Base-by-base conservation (phyloP, 2,113 vertebrate genomes). In the Notothenia coriiceps region DNA sequence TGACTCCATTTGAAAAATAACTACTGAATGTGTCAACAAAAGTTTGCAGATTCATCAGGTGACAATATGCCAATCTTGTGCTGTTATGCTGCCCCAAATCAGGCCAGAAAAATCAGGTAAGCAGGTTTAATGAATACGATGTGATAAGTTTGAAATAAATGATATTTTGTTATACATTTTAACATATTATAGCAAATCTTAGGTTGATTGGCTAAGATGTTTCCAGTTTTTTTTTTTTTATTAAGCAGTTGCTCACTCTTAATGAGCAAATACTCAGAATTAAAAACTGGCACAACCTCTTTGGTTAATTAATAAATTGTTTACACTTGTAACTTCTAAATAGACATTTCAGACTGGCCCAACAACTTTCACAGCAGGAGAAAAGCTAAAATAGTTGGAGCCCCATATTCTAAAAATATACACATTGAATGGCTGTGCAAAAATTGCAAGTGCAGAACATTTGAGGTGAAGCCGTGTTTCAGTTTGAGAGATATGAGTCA, bases 401-500 rank as follows among this genome's bases (percentile, higher is more conserved):
- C 55, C 50, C 17, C 9, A 10, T 33, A 46, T 71, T 71, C 17
- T 44, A 56, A 63, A 44, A 50, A 52, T 25, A 47, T 5, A 59
- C 22, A 25, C 43, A 61, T 2, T 60, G n/a, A 67, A 66, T 14
- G 52, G 46, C 11, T 35, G 50, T 70, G 68, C 2, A 50, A 17
- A 77, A 65, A 73, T 69, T 54, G 11, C 43, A 57, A 50, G 15
- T 43, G 29, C 18, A 44, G 35, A 46, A 49, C 54, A 54, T 54
- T 77, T 29, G 51, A 55, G 13, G 13, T 6, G 43, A 54, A 66
- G 20, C 59, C 1, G 3, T n/a, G 33, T 66, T 84, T 82, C 80
- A 81, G 85, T 93, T 91, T 87, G 82, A 83, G 66, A 91, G 89
- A 89, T 81, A 90, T 91, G 83, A 90, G 88, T 90, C 91, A 88